Conservation (phyloP, 2,888 invertebrate species). For the Perizoma affinitatum region DNA sequence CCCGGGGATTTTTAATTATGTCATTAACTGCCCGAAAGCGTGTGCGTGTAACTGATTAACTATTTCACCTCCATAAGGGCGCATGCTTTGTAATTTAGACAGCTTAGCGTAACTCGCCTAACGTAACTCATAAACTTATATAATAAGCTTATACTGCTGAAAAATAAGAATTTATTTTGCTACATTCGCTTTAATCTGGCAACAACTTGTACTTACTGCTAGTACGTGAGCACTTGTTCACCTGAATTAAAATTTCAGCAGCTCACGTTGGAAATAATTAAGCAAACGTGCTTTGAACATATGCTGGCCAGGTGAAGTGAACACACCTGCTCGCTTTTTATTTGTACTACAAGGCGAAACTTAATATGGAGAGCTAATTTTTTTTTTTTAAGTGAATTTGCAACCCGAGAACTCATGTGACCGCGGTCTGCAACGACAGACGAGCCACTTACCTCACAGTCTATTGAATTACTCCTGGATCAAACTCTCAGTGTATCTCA, state of each 20-base stretch:
- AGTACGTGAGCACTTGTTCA: conserved; percentile 45
- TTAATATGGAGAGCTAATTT: conserved; percentile 73
- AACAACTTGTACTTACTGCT: conserved; percentile 44
- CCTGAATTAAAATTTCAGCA: conserved; percentile 53
- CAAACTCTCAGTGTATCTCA: conserved; percentile 49
- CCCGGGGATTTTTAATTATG: conserved; percentile 73
- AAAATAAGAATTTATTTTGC: conserved; percentile 16
- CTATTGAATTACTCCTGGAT: conserved; percentile 65
- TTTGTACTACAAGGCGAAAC: conserved; percentile 66
- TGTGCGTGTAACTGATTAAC: conserved; percentile 74
- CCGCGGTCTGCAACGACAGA: conserved; percentile 61
- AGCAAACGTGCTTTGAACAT: conserved; percentile 65
- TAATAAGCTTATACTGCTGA: conserved; percentile 12
- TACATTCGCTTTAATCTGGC: conserved; percentile 36
- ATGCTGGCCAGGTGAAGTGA: conserved; percentile 74
- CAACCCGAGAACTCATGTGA: conserved; percentile 70
- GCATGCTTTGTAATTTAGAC: conserved; percentile 69
- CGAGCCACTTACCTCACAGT: conserved; percentile 72
- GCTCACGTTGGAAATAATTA: conserved; percentile 60
- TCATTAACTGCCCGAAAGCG: conserved; percentile 70
- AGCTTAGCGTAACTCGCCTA: conserved; percentile 50
- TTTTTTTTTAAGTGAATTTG: conserved; percentile 58
- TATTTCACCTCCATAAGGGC: conserved; percentile 63
- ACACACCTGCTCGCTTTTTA: conserved; percentile 71
- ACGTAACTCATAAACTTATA: conserved; percentile 40